Evolutionary conservation across 2,888 invertebrate species (phyloP).

Genomic region (Cheilosia scutellata): DNA sequence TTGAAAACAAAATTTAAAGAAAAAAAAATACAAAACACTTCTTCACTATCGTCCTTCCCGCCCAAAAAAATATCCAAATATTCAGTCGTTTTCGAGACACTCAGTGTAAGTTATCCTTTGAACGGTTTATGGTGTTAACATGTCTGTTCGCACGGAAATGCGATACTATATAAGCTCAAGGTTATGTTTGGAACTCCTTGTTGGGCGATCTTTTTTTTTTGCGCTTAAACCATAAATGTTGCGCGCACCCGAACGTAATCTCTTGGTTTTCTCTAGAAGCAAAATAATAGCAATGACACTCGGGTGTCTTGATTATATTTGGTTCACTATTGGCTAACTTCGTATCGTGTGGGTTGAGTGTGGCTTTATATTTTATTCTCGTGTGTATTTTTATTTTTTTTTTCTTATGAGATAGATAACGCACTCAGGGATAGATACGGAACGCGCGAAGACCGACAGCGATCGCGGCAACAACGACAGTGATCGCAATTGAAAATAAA

Average conservation of each 20-base stretch:
- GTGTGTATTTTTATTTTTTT: conserved; percentile 18
- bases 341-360: conserved; percentile 56
- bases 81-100: background rate
- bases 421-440: conserved; percentile 51
- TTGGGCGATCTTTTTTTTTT: background rate
- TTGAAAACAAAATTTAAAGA: background rate
- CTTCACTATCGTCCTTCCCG: conserved; percentile 4
- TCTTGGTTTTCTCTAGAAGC: conserved; percentile 48
- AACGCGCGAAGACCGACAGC: conserved; percentile 46
- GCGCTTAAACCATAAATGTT: conserved; percentile 5
- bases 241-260: conserved; percentile 20
- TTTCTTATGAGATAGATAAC: conserved; percentile 54
- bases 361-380: conserved; percentile 3
- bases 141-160: background rate
- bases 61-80: background rate
- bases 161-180: background rate
- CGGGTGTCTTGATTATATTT: conserved; percentile 59
- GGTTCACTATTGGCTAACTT: conserved; percentile 56
- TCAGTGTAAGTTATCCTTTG: too few species aligned
- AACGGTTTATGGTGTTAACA: background rate
- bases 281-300: conserved; percentile 66
- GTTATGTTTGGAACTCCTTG: conserved; percentile 2
- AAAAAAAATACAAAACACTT: background rate
- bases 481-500: conserved; percentile 48
- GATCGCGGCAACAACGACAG: conserved; percentile 49